These are phyloP conservation scores for Solenopsis fugax DNA, from an alignment of 1,140 invertebrate genomes.

Conservation along the genomic window DNA sequence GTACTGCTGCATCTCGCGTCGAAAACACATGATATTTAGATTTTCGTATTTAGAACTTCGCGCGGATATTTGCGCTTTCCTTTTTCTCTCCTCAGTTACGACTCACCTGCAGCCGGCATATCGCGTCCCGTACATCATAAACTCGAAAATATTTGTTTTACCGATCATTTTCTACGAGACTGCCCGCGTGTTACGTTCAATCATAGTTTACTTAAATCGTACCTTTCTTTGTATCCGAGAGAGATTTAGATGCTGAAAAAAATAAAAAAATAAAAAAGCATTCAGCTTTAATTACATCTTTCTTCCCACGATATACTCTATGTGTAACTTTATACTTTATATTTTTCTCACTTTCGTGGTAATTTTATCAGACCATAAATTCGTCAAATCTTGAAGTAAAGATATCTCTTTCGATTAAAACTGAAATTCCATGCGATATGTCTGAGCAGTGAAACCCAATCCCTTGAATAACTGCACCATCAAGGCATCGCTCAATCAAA, in stretches of 20 bases:
- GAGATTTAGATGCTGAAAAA: background rate
- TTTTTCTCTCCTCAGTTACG: background rate
- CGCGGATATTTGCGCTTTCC: background rate
- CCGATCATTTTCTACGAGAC: constrained; percentile 12
- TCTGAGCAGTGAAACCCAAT: constrained; percentile 90
- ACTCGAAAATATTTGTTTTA: constrained; percentile 39
- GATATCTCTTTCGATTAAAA: background rate
- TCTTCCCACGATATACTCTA: background rate
- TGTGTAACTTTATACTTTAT: background rate
- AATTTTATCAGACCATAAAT: background rate
- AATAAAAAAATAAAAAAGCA: background rate
- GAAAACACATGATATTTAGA: constrained; percentile 43
- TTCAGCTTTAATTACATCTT: background rate
- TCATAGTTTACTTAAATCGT: background rate
- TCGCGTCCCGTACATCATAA: constrained; percentile 2
- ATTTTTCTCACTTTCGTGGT: background rate
- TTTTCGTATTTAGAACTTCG: background rate
- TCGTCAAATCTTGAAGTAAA: background rate
- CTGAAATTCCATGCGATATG: background rate
- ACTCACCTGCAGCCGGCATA: background rate
- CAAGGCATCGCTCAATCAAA: constrained; percentile 90
- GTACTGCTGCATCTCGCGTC: background rate
- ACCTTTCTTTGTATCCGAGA: background rate
- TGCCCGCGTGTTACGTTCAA: background rate
- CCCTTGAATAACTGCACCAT: constrained; percentile 94